These are phyloP conservation scores for Peromyscus polionotus DNA, from an alignment of 2,113 vertebrate genomes.

Conservation along the genomic window DNA sequence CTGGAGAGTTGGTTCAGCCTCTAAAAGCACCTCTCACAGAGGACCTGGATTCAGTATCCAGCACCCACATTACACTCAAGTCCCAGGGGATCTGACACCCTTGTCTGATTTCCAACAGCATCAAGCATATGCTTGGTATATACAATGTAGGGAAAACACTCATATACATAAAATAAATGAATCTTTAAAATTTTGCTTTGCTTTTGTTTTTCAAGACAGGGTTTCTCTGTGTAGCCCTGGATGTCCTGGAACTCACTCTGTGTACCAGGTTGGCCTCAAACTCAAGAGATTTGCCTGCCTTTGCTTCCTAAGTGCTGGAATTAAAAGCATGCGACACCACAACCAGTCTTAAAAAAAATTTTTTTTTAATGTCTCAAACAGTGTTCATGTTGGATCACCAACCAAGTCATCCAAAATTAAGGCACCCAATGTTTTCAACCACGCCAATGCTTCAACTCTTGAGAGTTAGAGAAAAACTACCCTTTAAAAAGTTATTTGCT, in stretches of 20 bases:
- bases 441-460: conserved; percentile 37
- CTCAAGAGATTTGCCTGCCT: too few species aligned
- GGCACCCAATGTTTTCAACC: not conserved
- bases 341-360: too few species aligned
- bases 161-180: not conserved
- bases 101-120: not conserved
- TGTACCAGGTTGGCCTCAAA: too few species aligned
- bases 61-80: not conserved
- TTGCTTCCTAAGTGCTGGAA: too few species aligned
- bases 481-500: not conserved
- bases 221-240: too few species aligned
- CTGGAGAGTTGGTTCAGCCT: not conserved
- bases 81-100: not conserved
- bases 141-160: not conserved
- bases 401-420: conserved; percentile 18
- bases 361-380: not conserved
- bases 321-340: too few species aligned
- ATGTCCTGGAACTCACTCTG: too few species aligned
- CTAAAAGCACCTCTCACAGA: not conserved
- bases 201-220: too few species aligned
- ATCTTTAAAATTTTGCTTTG: too few species aligned
- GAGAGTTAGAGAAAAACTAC: not conserved
- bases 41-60: not conserved
- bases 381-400: conserved; percentile 37
- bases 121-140: not conserved